Conservation (phyloP, 2,113 vertebrate genomes). For the Eudyptes chrysolophus region DNA sequence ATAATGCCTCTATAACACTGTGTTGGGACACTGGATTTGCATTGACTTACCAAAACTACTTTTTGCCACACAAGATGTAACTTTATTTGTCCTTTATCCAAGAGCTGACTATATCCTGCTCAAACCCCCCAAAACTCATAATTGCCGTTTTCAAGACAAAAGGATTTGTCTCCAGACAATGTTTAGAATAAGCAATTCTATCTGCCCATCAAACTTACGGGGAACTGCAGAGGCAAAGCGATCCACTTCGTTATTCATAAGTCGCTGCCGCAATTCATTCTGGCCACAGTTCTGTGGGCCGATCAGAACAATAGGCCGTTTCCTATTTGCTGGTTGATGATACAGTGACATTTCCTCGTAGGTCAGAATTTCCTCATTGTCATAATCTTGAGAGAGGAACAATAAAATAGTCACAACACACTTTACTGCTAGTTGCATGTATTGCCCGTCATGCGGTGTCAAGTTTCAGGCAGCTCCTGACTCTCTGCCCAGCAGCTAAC, state of each 20-base stretch:
- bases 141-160: not conserved
- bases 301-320: constrained; percentile 90
- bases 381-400: constrained; percentile 78
- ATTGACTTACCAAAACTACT: not conserved
- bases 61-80: not conserved
- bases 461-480: not conserved
- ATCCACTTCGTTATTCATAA: constrained; percentile 86
- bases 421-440: not conserved
- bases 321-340: constrained; percentile 91
- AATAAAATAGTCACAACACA: not conserved
- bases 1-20: not conserved
- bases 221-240: constrained; percentile 91
- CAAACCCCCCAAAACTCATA: not conserved
- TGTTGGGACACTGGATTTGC: not conserved
- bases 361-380: constrained; percentile 93
- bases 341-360: constrained; percentile 98
- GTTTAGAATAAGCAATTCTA: fast-evolving
- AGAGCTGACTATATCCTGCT: not conserved
- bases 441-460: not conserved
- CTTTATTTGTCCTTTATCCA: not conserved
- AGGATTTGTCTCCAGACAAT: not conserved
- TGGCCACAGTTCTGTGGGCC: constrained; percentile 92
- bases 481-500: not conserved
- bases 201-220: constrained; percentile 76
- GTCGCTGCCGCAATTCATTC: constrained; percentile 87